Conservation (phyloP, 2,113 vertebrate species). For the Sinocyclocheilus maitianheensis region DNA sequence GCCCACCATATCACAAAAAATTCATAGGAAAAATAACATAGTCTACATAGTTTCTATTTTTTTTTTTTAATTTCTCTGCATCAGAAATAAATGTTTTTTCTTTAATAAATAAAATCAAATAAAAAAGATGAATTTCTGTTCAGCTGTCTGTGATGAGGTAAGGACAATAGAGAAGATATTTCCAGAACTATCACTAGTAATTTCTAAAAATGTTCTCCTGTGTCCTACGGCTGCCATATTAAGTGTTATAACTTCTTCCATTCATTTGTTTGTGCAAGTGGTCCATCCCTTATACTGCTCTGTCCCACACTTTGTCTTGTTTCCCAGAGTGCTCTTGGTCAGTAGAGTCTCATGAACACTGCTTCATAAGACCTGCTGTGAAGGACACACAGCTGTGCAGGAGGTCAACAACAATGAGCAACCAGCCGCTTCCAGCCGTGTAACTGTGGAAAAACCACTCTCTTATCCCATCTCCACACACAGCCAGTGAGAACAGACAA, state of each 20-base stretch:
- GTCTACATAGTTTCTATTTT: neutral
- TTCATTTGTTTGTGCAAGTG: neutral
- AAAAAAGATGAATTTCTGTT: neutral
- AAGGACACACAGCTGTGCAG: slow-evolving; percentile 65
- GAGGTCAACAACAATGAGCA: slow-evolving; percentile 69
- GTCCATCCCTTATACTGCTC: neutral
- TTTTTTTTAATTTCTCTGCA: neutral
- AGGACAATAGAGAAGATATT: neutral
- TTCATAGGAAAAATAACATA: too few species aligned
- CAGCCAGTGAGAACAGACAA: slow-evolving; percentile 42
- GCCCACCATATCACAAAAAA: too few species aligned
- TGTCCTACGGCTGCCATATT: neutral
- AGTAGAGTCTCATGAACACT: neutral
- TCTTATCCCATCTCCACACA: slow-evolving; percentile 40
- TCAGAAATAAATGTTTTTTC: too few species aligned
- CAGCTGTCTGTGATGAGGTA: neutral
- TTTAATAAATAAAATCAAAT: neutral
- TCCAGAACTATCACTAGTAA: neutral
- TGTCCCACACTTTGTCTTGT: neutral
- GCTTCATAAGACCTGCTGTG: neutral
- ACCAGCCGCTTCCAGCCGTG: slow-evolving; percentile 44
- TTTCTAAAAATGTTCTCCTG: neutral
- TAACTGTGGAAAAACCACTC: slow-evolving; percentile 62
- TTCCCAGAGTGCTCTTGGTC: neutral
- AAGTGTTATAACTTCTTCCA: neutral